Evolutionary conservation across 2,888 invertebrate species (phyloP), one percentile per base, ranked within the genome.

Genomic region (Lithophane socia): DNA sequence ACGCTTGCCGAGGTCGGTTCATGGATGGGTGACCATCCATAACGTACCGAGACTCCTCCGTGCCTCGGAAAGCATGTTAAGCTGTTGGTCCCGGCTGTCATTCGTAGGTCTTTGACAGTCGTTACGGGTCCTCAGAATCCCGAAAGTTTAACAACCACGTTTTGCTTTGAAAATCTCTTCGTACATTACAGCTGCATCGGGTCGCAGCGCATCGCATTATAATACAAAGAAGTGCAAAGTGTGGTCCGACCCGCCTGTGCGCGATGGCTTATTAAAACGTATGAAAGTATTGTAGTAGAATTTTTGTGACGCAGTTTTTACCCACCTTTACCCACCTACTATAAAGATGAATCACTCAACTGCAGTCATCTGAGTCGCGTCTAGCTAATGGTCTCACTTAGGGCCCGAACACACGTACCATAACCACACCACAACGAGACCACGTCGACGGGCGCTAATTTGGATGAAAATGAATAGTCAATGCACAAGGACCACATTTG

Each of bases 291-390:
- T 0, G 5, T 37, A 29, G 37, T 3, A 37, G 37, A 4, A 37
- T 54, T 21, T 54, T 54, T 56, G 21, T 21, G n/a, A 54, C 10
- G 10, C 21, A 21, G 18, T 0, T 3, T 54, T 42, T 73, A 64
- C n/a, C n/a, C n/a, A n/a, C n/a, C n/a, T n/a, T n/a, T n/a, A n/a
- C 21, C 37, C 52, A 37, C 18, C 52, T 8, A 58, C 2, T n/a
- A 18, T 9, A n/a, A 69, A 10, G 3, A 63, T 77, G 72, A 78
- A 18, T 83, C 84, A 72, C 44, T 58, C 16, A 9, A 12, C 29
- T 42, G 13, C 70, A 68, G 16, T 68, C 42, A 69, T 56, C 64
- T 60, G 21, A 73, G 68, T 61, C 21, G 7, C 8, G 56, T 82
- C 61, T 56, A 83, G 13, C 9, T 52, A 52, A 18, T 52, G 13